Evolutionary conservation across 2,888 invertebrate species (phyloP), one percentile per base, ranked within the genome.

Genomic region (Drosophila acutilabella): DNA sequence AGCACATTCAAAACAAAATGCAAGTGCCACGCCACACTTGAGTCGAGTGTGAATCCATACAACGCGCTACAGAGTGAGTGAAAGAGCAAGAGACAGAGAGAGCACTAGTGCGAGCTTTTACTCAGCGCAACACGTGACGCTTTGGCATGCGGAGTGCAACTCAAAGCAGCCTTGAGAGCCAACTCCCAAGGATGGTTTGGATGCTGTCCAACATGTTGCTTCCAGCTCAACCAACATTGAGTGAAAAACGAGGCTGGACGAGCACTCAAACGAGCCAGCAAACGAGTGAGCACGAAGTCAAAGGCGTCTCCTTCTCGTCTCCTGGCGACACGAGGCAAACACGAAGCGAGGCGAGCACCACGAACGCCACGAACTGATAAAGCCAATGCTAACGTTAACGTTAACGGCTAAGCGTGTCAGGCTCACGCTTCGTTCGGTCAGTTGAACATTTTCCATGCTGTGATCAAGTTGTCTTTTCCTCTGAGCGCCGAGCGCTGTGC

Each of bases 391-490:
- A 85, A 47, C 62, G 60, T 11, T 36, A 36, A 36, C 36, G 36
- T 36, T 36, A 36, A 36, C 36, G 67, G 73, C 78, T 87, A 80
- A 85, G 81, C 82, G 85, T 88, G 79, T 71, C 82, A 74, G 67
- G 77, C 77, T 86, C 51, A 57, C 71, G 71, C 58, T 78, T 86
- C 84, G 90, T 80, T 89, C 88, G 90, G 89, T 84, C 83, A 84
- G 83, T 84, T 84, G 83, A 84, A 84, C 90, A 85, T 85, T 73
- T 85, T 84, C 90, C 84, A 89, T 89, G 83, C 83, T 84, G 83
- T 84, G 83, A 84, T 84, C 83, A 84, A 84, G 83, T 84, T 84
- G 83, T 84, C 83, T 84, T 88, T 88, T 88, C 88, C 83, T 88
- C 82, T 85, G 83, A 88, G 83, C 83, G 83, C 83, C 88, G 86